phyloP scores from a whole-genome alignment of 1,140 invertebrate genomes.

The Aphidius gifuensis region DNA sequence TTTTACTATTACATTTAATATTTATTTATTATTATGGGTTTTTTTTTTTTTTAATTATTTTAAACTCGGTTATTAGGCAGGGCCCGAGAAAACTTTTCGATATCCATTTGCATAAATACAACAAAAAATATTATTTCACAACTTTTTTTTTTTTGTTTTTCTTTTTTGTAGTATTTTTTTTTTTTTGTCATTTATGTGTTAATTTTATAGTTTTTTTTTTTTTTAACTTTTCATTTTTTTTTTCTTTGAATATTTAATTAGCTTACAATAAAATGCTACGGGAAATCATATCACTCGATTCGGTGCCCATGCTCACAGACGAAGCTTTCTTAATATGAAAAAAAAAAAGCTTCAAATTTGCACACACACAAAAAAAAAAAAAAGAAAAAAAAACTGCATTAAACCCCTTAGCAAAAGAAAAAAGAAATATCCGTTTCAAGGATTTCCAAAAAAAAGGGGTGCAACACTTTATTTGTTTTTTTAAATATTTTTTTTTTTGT shows the following conservation, averaged over 20 bases:
- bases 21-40: conserved; percentile 13
- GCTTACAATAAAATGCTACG: conserved; percentile 12
- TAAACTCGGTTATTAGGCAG: background rate
- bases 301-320: background rate
- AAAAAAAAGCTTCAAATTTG: conserved; percentile 11
- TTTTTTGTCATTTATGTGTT: too few relatives aligned
- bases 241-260: too few relatives aligned
- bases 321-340: conserved; percentile 2
- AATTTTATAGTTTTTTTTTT: too few relatives aligned
- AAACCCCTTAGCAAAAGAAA: background rate
- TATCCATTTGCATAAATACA: too few relatives aligned
- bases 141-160: too few relatives aligned
- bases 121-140: too few relatives aligned
- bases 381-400: too few relatives aligned
- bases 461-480: conserved; percentile 5
- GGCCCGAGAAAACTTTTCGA: background rate
- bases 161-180: too few relatives aligned
- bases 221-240: too few relatives aligned
- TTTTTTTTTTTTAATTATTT: conserved; percentile 19
- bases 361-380: too few relatives aligned
- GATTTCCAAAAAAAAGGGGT: conserved; percentile 4
- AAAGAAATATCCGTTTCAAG: conserved; percentile 15
- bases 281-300: conserved; percentile 13
- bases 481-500: conserved; percentile 10
- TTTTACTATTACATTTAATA: conserved; percentile 18